A percentile compares a stretch with the other conserved stretches of the same genome.
Conservation (phyloP, 2,888 invertebrate species). For the Acanthoscelides obtectus region DNA sequence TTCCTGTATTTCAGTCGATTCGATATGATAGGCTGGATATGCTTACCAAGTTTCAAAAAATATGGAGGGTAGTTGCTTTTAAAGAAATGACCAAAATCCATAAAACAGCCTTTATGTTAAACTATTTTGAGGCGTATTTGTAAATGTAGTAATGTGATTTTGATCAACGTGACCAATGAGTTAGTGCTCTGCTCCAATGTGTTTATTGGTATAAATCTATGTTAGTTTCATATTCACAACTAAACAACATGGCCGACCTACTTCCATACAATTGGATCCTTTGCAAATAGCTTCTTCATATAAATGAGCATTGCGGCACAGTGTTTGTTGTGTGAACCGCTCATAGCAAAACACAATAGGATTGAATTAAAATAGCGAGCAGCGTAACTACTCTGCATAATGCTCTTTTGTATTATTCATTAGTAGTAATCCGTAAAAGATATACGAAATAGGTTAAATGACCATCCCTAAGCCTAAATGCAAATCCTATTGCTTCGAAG, state of each 20-base stretch:
- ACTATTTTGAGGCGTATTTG: too few relatives aligned
- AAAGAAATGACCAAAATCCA: too few relatives aligned
- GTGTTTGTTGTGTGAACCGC: constrained; percentile 6
- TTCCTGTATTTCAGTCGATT: too few relatives aligned
- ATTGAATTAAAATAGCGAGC: constrained; percentile 2
- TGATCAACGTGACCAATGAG: too few relatives aligned
- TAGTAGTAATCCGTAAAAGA: not conserved
- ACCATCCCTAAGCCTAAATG: not conserved
- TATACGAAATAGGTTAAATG: not conserved
- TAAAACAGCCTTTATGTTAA: too few relatives aligned
- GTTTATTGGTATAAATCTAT: too few relatives aligned
- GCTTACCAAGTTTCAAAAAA: too few relatives aligned
- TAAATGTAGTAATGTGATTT: too few relatives aligned
- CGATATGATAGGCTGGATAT: too few relatives aligned
- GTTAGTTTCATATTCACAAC: too few relatives aligned
- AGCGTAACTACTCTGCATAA: not conserved
- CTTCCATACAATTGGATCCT: constrained; percentile 8
- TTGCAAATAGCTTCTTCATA: constrained; percentile 7
- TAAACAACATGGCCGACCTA: not conserved
- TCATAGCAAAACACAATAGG: constrained; percentile 8
- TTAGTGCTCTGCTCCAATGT: too few relatives aligned
- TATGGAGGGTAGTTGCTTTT: too few relatives aligned
- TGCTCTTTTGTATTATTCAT: not conserved
- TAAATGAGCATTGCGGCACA: constrained; percentile 9
- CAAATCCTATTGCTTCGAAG: not conserved